Percentiles rank a stretch among this genome's conserved stretches.
Evolutionary conservation across 2,113 vertebrate species (phyloP).

Genomic region (Sporophila hypoxantha): DNA sequence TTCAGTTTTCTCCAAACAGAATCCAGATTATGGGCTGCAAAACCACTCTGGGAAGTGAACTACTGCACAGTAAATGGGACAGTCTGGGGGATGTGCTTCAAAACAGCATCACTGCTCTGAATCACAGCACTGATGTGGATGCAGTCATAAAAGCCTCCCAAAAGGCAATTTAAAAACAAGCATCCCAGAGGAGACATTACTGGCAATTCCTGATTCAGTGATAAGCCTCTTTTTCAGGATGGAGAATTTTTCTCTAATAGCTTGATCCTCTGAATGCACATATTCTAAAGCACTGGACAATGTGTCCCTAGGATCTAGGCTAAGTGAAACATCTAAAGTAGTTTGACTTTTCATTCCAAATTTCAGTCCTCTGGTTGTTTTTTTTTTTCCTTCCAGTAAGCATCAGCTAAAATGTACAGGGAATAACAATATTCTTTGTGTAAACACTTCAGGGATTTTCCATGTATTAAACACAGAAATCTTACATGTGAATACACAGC

Average conservation of each 20-base stretch:
- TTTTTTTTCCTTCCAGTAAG: background rate
- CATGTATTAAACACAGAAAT: background rate
- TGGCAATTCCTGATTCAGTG: conserved; percentile 38
- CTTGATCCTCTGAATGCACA: background rate
- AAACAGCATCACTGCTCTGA: conserved; percentile 21
- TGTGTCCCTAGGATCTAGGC: background rate
- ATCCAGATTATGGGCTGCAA: background rate
- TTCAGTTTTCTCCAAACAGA: conserved; percentile 12
- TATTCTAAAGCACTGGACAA: conserved; percentile 13
- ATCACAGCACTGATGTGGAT: conserved; percentile 21
- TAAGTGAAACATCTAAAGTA: background rate
- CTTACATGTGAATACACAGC: background rate
- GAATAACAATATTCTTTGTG: background rate
- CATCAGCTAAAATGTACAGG: background rate
- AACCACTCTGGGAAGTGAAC: background rate
- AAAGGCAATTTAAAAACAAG: conserved; percentile 56
- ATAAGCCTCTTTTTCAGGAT: conserved; percentile 16
- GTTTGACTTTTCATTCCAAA: background rate
- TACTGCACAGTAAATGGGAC: conserved; percentile 4
- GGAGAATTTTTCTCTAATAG: conserved; percentile 31
- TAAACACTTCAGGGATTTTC: background rate
- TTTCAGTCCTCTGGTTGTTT: background rate
- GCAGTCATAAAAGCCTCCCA: conserved; percentile 50
- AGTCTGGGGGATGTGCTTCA: conserved; percentile 21
- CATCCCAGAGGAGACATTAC: conserved; percentile 54